A percentile compares a stretch with the other conserved stretches of the same genome.
Evolutionary conservation across 2,888 invertebrate species (phyloP).

Genomic region (Flexamia atlantica): DNA sequence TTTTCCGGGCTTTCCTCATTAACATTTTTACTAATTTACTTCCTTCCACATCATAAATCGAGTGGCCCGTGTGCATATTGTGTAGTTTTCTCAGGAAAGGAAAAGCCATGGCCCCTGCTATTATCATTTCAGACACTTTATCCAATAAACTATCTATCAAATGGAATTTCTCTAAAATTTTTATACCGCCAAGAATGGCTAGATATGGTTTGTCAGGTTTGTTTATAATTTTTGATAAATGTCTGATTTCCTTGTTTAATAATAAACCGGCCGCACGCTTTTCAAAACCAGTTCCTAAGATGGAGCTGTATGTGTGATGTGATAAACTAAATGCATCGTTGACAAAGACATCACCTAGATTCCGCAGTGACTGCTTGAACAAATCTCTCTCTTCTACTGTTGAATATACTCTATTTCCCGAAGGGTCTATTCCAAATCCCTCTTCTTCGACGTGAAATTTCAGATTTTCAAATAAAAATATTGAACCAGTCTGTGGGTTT

Average conservation of each 20-base stretch:
- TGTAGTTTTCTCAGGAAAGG: slow-evolving; percentile 97
- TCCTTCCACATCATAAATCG: slow-evolving; percentile 17
- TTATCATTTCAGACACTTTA: slow-evolving; percentile 99
- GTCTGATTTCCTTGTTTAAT: slow-evolving; percentile 25
- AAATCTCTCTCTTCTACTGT: background rate
- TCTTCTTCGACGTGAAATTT: slow-evolving; percentile 36
- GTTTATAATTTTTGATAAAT: background rate
- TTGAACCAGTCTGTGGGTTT: slow-evolving; percentile 3
- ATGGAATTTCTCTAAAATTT: slow-evolving; percentile 99
- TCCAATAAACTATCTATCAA: slow-evolving; percentile 98
- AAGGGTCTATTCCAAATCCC: slow-evolving; percentile 1
- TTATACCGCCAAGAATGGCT: slow-evolving; percentile 99
- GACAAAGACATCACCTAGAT: slow-evolving; percentile 19
- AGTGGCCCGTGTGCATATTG: slow-evolving; percentile 79
- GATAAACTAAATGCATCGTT: slow-evolving; percentile 47
- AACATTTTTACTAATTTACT: background rate
- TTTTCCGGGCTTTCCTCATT: slow-evolving; percentile 42
- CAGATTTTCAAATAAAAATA: slow-evolving; percentile 39
- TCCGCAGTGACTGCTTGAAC: slow-evolving; percentile 12
- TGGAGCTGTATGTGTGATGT: slow-evolving; percentile 23
- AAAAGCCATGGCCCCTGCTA: slow-evolving; percentile 99
- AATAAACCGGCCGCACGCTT: slow-evolving; percentile 29
- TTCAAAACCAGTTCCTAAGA: slow-evolving; percentile 25
- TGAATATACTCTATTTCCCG: slow-evolving; percentile 20
- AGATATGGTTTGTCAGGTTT: slow-evolving; percentile 63